Conservation (phyloP, 2,113 vertebrate genomes). For the Garra rufa region DNA sequence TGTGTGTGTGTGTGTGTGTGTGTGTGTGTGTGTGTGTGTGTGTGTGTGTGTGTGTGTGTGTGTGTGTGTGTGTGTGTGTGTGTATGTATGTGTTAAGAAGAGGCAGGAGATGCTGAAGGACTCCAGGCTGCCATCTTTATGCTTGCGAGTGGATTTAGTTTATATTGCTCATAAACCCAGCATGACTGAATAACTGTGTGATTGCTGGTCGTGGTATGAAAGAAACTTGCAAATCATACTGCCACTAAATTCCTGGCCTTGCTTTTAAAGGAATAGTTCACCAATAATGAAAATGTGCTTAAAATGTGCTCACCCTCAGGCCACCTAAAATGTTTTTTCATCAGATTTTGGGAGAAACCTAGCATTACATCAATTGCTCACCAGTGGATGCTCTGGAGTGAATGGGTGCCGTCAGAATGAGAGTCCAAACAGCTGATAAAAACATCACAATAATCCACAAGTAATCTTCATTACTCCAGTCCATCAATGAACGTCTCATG, state of each 20-base stretch:
- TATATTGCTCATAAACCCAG: constrained; percentile 40
- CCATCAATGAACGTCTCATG: too few relatives aligned
- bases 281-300: background rate
- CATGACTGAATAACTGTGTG: background rate
- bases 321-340: background rate
- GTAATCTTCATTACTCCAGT: too few relatives aligned
- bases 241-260: background rate
- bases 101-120: background rate
- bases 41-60: too few relatives aligned
- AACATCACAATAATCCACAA: too few relatives aligned
- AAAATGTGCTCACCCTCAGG: background rate
- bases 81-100: background rate
- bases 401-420: background rate
- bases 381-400: background rate
- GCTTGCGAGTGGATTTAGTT: constrained; percentile 35
- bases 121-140: constrained; percentile 44
- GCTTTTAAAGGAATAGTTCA: background rate
- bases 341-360: background rate
- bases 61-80: too few relatives aligned
- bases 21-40: too few relatives aligned
- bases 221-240: background rate
- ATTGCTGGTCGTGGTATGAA: background rate
- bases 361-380: background rate
- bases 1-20: too few relatives aligned
- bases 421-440: background rate